Evolutionary conservation across 1,140 invertebrate genomes (phyloP), one percentile per base, ranked within the genome.

Genomic region (Euura saliciscinereae): DNA sequence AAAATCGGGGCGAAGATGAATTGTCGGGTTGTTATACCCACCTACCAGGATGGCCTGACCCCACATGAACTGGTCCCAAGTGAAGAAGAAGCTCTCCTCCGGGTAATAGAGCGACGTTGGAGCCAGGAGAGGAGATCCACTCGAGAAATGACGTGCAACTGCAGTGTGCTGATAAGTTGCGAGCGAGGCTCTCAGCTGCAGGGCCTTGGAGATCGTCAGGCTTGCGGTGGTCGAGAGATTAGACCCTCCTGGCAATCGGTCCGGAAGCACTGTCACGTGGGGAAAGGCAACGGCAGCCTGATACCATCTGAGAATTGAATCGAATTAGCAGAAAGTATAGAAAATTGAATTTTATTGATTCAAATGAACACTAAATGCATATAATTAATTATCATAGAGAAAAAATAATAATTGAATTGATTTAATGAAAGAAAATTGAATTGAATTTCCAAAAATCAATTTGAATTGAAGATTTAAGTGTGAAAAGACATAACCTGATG

Each of bases 61-160:
- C 78, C 78, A 79, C 64, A 79, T 69, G 59, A 78, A 78, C 70
- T 78, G 78, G 66, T 76, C 68, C 6, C 7, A 65, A 64, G 13
- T 75, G 6, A 64, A 45, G 7, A 68, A 42, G 10, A 4, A 66
- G 8, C 28, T 28, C 45, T 78, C 68, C 2, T 70, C 13, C 2
- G 77, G 73, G 70, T 77, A 79, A 68, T 77, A 70, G 2, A 79
- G 13, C 8, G 72, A 51, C 8, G 69, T 77, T 0, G 73, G 72
- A 5, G 75, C 65, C 8, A 79, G 45, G 6, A 78, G 51, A 3
- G 78, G 78, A 3, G 45, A 44, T 42, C 77, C 73, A 7, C 69
- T 43, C 2, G 8, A 65, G 13, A 68, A 65, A 73, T 75, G 73
- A 44, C 70, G 65, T 0, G 73, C 71, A 2, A 78, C 42, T 4